Conservation (phyloP, 2,113 vertebrate species). For the Pomatostomus ruficeps region DNA sequence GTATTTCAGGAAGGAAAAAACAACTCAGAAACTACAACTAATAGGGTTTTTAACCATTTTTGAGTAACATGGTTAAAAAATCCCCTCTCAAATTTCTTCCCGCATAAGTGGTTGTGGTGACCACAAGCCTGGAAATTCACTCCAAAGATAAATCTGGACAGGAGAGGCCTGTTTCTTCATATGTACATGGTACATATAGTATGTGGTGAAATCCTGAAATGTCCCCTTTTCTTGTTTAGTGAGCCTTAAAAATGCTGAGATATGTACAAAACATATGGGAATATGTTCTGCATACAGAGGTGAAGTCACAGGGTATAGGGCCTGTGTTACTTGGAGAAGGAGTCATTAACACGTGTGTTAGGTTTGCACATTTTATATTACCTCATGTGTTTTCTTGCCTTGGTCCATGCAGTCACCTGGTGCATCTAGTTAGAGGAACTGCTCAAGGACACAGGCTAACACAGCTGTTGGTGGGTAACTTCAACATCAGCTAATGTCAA, state of each 20-base stretch:
- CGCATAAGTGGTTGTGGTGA: not conserved
- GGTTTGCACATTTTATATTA: not conserved
- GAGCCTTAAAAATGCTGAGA: not conserved
- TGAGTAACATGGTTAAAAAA: not conserved
- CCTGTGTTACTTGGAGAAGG: not conserved
- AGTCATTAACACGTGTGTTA: not conserved
- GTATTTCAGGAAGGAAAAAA: not conserved
- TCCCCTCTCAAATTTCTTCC: not conserved
- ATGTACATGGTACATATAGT: not conserved
- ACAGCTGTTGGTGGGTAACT: not conserved
- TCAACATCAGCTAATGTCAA: not conserved
- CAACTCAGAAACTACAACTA: not conserved
- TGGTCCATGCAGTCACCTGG: not conserved
- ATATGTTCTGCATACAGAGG: not conserved
- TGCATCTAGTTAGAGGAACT: not conserved
- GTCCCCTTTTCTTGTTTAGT: not conserved
- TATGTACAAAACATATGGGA: not conserved
- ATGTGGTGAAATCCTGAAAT: not conserved
- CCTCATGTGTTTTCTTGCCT: accelerated
- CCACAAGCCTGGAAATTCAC: not conserved
- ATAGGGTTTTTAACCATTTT: accelerated
- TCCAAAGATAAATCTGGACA: not conserved
- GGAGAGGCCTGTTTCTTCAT: not conserved
- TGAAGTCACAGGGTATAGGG: not conserved
- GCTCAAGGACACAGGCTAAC: not conserved